A percentile compares a stretch with the other conserved stretches of the same genome.
Evolutionary conservation across 1,140 invertebrate genomes (phyloP).

Genomic region (Bombus turneri): DNA sequence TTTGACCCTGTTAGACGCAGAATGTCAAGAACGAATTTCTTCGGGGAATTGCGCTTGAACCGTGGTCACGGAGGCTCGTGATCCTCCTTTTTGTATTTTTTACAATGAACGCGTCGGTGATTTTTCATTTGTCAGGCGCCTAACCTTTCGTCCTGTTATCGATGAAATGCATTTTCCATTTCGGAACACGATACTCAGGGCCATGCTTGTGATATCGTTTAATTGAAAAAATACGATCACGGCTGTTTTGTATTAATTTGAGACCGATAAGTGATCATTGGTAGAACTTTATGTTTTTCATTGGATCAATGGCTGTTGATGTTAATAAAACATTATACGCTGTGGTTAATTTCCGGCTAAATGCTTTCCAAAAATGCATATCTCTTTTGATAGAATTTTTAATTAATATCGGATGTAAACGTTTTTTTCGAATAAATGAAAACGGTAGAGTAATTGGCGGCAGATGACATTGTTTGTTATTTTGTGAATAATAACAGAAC

Average conservation of each 20-base stretch:
- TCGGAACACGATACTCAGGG: neutral
- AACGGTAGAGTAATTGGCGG: neutral
- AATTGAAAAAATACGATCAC: neutral
- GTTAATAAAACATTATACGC: neutral
- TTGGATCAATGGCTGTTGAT: neutral
- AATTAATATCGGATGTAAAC: neutral
- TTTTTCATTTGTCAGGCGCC: neutral
- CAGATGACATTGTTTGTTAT: neutral
- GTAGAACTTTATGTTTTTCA: neutral
- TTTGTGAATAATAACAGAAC: neutral
- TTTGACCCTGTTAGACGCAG: neutral
- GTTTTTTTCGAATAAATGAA: no score
- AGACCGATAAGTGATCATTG: neutral
- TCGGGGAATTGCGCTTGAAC: no score
- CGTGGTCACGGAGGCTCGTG: no score
- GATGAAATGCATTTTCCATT: neutral
- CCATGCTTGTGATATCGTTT: neutral
- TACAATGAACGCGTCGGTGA: neutral
- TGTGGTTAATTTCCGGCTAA: no score
- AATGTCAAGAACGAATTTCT: conserved; percentile 5
- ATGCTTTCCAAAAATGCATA: neutral
- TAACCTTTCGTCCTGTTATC: neutral
- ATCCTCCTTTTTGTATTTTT: no score
- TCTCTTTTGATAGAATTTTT: neutral
- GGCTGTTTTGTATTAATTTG: neutral